phyloP scores from a whole-genome alignment of 1,140 invertebrate species.

The Drosophila repletoides region DNA sequence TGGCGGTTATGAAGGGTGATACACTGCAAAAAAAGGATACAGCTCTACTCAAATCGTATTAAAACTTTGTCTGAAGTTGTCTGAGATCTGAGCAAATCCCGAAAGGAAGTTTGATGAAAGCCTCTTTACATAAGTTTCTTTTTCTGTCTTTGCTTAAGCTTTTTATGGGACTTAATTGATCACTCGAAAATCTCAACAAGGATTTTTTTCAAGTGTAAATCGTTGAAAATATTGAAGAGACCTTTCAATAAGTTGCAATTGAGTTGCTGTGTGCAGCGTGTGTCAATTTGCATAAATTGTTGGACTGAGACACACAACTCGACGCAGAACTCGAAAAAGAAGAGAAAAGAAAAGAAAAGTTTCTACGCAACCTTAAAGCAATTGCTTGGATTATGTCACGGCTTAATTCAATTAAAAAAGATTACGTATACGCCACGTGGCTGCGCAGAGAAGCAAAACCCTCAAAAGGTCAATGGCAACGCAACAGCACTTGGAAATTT shows the following conservation, averaged over 20 bases:
- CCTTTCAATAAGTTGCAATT: slow-evolving; percentile 57
- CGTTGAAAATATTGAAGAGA: slow-evolving; percentile 13
- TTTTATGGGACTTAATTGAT: no score
- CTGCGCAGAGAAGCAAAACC: slow-evolving; percentile 20
- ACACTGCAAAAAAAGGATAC: no score
- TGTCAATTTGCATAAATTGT: slow-evolving; percentile 58
- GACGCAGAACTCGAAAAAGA: no score
- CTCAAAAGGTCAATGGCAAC: slow-evolving; percentile 65
- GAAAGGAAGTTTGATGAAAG: no score
- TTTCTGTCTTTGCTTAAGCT: no score
- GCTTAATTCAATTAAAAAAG: slow-evolving; percentile 77
- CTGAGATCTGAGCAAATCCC: no score
- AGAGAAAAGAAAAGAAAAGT: neutral
- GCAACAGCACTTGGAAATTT: slow-evolving; percentile 8
- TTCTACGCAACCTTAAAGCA: slow-evolving; percentile 3
- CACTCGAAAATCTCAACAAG: no score
- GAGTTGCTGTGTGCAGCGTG: slow-evolving; percentile 10
- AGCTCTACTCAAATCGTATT: no score
- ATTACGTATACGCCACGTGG: slow-evolving; percentile 76
- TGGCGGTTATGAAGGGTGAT: slow-evolving; percentile 34
- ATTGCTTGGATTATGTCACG: slow-evolving; percentile 55
- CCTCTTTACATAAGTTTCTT: no score
- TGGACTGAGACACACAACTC: no score
- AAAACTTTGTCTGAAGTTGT: no score
- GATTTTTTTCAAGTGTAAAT: no score